Conservation (phyloP, 92 coral and sea anemone genomes). For the Blastomussa wellsi region DNA sequence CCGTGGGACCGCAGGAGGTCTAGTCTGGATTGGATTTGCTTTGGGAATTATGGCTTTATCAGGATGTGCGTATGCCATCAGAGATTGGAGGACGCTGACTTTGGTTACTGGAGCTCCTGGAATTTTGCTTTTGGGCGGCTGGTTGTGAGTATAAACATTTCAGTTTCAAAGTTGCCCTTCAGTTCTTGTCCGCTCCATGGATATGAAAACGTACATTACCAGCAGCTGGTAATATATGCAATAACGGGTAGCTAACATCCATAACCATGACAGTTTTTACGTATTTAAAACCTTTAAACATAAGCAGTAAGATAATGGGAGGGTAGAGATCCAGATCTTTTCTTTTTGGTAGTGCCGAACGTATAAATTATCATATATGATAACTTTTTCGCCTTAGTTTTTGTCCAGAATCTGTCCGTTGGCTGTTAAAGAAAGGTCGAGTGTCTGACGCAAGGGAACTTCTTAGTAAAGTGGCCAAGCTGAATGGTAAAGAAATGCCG, state of each 20-base stretch:
- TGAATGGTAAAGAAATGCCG: conserved; percentile 42
- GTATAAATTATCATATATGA: no score
- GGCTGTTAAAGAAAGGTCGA: conserved; percentile 54
- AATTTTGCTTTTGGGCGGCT: conserved; percentile 52
- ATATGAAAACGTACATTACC: no score
- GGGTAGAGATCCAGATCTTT: no score
- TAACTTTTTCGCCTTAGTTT: conserved; percentile 13
- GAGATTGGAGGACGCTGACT: conserved; percentile 71
- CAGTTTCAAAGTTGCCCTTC: no score
- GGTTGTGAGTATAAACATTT: conserved; percentile 66
- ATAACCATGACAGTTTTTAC: no score
- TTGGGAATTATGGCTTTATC: conserved; percentile 50
- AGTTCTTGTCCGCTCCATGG: no score
- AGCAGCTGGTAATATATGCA: not conserved
- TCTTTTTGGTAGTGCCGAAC: no score
- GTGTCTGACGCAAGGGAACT: conserved; percentile 32
- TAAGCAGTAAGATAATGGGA: no score
- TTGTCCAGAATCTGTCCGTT: conserved; percentile 64
- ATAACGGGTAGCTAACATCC: no score
- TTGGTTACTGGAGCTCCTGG: conserved; percentile 72
- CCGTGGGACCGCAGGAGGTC: conserved; percentile 55
- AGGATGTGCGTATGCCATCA: conserved; percentile 61
- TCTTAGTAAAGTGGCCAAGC: conserved; percentile 33
- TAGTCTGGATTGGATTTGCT: conserved; percentile 62
- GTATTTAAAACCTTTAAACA: no score